These are phyloP conservation scores for Aix galericulata DNA, from an alignment of 2,113 vertebrate species.

Conservation along the genomic window DNA sequence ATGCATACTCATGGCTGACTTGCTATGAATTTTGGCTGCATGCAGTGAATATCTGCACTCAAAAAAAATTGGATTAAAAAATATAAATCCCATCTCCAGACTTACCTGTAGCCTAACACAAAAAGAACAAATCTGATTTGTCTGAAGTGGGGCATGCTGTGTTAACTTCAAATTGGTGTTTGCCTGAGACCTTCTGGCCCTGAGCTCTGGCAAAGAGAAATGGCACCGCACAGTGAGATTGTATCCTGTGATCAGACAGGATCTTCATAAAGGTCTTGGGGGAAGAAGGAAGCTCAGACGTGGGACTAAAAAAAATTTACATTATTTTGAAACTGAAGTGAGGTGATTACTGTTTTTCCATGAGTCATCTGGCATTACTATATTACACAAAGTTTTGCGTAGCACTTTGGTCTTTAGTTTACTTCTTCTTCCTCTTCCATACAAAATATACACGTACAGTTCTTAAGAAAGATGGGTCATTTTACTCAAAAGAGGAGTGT, in stretches of 20 bases:
- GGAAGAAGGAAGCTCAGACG: neutral
- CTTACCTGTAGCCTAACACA: constrained; percentile 29
- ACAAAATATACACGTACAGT: neutral
- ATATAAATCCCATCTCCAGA: constrained; percentile 49
- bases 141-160: neutral
- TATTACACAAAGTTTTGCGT: neutral
- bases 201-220: constrained; percentile 4
- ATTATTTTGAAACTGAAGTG: constrained; percentile 34
- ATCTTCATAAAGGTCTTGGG: neutral
- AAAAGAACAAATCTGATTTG: neutral
- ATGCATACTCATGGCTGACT: constrained; percentile 33
- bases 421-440: neutral
- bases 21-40: constrained; percentile 41
- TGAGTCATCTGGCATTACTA: constrained; percentile 43
- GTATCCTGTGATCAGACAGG: neutral
- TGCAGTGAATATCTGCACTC: neutral
- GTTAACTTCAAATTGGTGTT: neutral
- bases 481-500: neutral
- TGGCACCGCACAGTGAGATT: neutral
- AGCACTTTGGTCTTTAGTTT: neutral
- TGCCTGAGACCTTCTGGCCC: neutral
- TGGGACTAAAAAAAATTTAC: constrained; percentile 11
- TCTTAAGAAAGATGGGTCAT: neutral
- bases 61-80: neutral
- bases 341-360: constrained; percentile 49